Evolutionary conservation across 2,888 invertebrate species (phyloP), one percentile per base, ranked within the genome.

Genomic region (Microctonus aethiopoides): DNA sequence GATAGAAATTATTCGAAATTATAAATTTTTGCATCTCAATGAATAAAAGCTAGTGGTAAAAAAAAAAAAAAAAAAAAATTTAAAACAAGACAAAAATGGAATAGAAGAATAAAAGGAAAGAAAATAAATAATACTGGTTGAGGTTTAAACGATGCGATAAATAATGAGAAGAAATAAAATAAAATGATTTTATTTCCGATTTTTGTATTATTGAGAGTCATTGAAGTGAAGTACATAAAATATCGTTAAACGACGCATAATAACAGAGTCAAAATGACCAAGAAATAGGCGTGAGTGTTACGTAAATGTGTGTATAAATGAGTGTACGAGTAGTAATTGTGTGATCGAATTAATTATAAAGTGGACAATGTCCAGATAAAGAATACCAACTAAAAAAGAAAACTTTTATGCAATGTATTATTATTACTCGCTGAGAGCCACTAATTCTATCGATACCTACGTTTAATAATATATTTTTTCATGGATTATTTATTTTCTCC

Each of bases 381-480:
- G 20, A 52, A 7, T 34, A 71, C 65, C 61, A 65, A 64, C 52
- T n/a, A n/a, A n/a, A n/a, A n/a, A n/a, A 64, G 63, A 52, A 54
- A 67, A 63, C 52, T 61, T 75, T 78, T 75, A 75, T 76, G 74
- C 74, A 74, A 77, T 76, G 78, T 78, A 79, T 79, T 79, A 79
- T 75, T 76, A 76, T 75, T 78, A 62, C 73, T 71, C 71, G 75
- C 73, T 61, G 71, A 74, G 65, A 68, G 66, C 32, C 73, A 73
- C 72, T 77, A 74, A 78, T 72, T 75, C 74, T 74, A 76, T 74
- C 72, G 73, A 75, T 79, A 76, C 72, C 77, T 77, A 79, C 71
- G 74, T 78, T 77, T 77, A 78, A 79, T 76, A 76, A 78, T 79
- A 79, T 80, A 80, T 79, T 80, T 80, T 80, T 80, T 77, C 78